Evolutionary conservation across 2,113 vertebrate genomes (phyloP), one percentile per base, ranked within the genome.

Genomic region (Mesoclemmys tuberculata): DNA sequence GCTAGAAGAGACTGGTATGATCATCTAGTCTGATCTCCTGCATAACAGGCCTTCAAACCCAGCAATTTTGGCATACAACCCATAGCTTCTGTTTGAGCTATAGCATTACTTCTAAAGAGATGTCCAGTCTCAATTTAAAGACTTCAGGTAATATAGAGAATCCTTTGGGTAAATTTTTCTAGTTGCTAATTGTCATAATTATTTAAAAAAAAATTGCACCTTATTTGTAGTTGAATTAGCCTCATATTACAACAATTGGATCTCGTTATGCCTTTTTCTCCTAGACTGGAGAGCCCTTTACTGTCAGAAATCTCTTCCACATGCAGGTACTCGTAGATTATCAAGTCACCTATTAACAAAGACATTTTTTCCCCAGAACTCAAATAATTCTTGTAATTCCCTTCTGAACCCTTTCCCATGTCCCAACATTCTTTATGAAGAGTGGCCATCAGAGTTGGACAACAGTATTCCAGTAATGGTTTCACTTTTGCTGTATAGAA

Each of bases 31-130:
- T 83, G 24, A 55, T 78, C 0, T 0, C 10, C 84, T 87, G 52
- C 46, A 12, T 56, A 61, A 58, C 24, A 64, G 1, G 27, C 56
- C 56, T 29, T 29, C 5, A 58, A 10, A n/a, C n/a, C 18, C 19
- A 38, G 19, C n/a, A 21, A 10, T 71, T 71, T 21, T 35, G 16
- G n/a, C n/a, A n/a, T 38, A 31, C 31, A 71, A 31, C 64, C 64
- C 19, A 9, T 75, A 41, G 9, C 49, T 84, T 21, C 56, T 92
- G 2, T 89, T 94, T 75, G 41, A 26, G n/a, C 31, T 84, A 1
- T 85, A 51, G 35, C 6, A 94, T 96, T 58, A n/a, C 49, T 92
- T 52, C 90, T 89, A 55, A 52, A 71, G 91, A 85, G 55, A 79
- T 68, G 10, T 29, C 51, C 89, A 1, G 31, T 74, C 5, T 48